A percentile compares a stretch with the other conserved stretches of the same genome.
phyloP scores from a whole-genome alignment of 2,113 vertebrate genomes.

The Hipposideros armiger region DNA sequence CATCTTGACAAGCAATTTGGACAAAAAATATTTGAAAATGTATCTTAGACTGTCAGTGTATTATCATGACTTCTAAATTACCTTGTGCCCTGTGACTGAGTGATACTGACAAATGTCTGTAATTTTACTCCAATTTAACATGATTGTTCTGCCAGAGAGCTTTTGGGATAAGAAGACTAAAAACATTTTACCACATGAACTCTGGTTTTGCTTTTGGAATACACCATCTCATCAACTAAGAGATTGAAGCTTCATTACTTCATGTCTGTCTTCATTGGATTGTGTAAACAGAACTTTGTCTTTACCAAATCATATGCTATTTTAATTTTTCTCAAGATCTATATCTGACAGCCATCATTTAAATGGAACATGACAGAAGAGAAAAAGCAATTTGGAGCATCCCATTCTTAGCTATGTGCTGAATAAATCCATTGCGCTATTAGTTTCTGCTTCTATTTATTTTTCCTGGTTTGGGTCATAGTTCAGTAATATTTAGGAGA shows the following conservation, averaged over 20 bases:
- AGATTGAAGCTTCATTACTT: conserved; percentile 50
- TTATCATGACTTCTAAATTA: conserved; percentile 38
- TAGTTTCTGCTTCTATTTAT: conserved; percentile 57
- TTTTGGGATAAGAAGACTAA: conserved; percentile 48
- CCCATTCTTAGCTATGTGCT: conserved; percentile 26
- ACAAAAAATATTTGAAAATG: conserved; percentile 2
- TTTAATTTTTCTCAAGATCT: conserved; percentile 73
- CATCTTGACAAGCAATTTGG: not conserved
- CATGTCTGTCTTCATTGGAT: conserved; percentile 51
- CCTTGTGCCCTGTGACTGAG: not conserved
- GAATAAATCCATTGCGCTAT: conserved; percentile 41
- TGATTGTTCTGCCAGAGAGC: conserved; percentile 46
- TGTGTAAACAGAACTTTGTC: conserved; percentile 59
- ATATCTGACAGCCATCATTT: conserved; percentile 52
- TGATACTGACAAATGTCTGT: conserved; percentile 5
- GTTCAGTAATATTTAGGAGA: conserved; percentile 58
- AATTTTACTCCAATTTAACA: conserved; percentile 62
- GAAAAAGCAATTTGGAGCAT: conserved; percentile 43
- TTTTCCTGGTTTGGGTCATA: conserved; percentile 56
- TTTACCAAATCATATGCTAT: conserved; percentile 67
- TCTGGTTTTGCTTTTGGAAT: conserved; percentile 67
- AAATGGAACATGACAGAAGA: conserved; percentile 56
- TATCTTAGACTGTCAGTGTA: not conserved
- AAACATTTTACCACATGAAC: conserved; percentile 51
- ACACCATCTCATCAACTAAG: conserved; percentile 70